Evolutionary conservation across 1,140 invertebrate species (phyloP).

Genomic region (Eriosoma lanigerum): DNA sequence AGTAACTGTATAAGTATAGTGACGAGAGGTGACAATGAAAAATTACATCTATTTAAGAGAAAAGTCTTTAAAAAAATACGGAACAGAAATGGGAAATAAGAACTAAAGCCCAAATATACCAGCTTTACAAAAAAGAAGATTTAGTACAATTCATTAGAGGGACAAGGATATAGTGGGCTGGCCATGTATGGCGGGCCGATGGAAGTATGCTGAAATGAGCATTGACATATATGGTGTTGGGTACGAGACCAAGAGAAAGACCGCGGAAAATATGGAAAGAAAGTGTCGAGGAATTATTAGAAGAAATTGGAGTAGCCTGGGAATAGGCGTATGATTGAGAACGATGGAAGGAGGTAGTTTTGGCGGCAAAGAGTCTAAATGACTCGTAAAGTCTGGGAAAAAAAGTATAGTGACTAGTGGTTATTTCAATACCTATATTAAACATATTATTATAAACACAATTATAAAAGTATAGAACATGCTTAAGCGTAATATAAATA

Average conservation of each 20-base stretch:
- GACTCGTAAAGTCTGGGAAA: background rate
- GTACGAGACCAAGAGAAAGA: background rate
- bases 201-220: constrained; percentile 1
- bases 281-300: background rate
- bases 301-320: background rate
- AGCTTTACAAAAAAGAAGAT: background rate
- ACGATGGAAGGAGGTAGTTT: constrained; percentile 3
- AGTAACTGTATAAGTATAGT: no score
- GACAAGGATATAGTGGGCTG: background rate
- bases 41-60: no score
- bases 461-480: no score
- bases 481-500: no score
- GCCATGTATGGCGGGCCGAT: background rate
- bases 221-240: background rate
- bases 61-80: no score
- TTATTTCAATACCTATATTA: no score
- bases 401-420: no score
- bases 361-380: constrained; percentile 5
- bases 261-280: background rate
- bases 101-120: background rate
- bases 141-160: background rate
- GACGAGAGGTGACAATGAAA: no score
- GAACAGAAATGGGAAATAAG: background rate
- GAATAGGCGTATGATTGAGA: background rate
- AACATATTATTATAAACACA: no score